These are phyloP conservation scores for Oscheius myriophilus DNA, from an alignment of 2,888 invertebrate genomes.

Conservation along the genomic window DNA sequence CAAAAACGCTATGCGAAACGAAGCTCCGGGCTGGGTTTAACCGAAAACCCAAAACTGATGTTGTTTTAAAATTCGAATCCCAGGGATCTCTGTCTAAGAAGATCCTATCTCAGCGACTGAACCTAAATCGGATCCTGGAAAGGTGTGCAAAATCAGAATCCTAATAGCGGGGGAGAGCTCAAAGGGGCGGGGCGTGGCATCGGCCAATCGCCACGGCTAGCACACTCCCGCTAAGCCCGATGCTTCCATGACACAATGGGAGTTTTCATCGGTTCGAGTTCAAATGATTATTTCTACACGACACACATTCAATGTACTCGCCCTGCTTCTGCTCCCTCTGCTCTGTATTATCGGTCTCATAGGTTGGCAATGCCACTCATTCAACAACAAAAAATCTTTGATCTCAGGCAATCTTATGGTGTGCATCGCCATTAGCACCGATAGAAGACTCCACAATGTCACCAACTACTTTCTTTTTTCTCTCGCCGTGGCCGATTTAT, in stretches of 20 bases:
- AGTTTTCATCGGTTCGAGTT: conserved; percentile 31
- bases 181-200: conserved; percentile 31
- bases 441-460: conserved; percentile 89
- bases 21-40: neutral
- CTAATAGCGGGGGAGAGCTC: conserved; percentile 23
- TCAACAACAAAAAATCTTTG: neutral
- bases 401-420: conserved; percentile 85
- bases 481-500: conserved; percentile 89
- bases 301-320: conserved; percentile 53
- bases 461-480: conserved; percentile 95
- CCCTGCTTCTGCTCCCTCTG: conserved; percentile 60
- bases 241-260: conserved; percentile 32
- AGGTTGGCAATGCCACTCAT: conserved; percentile 30
- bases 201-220: conserved; percentile 30
- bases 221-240: conserved; percentile 32
- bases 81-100: no score
- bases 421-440: conserved; percentile 89
- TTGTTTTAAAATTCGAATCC: neutral
- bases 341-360: conserved; percentile 62
- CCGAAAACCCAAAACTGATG: neutral
- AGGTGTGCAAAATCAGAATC: conserved; percentile 18
- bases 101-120: no score
- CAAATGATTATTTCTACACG: conserved; percentile 19
- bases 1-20: no score
- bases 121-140: no score